These are phyloP conservation scores for Lepidocyrtoides sp. DNA, from an alignment of 2,888 invertebrate genomes.

Conservation along the genomic window DNA sequence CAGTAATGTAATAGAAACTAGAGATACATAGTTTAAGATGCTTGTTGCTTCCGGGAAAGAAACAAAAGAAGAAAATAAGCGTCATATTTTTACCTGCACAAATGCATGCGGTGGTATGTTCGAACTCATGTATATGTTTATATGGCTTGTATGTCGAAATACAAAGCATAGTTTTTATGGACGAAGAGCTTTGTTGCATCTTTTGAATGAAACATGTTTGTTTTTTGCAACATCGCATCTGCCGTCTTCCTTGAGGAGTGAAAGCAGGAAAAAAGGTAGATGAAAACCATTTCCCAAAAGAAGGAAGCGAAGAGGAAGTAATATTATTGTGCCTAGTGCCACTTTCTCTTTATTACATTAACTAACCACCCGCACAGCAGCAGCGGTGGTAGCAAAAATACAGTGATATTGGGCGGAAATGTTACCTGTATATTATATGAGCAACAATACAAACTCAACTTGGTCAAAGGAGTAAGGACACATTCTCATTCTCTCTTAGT, in stretches of 20 bases:
- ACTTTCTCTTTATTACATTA: slow-evolving; percentile 40
- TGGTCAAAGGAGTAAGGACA: too few relatives aligned
- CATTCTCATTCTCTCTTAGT: neutral
- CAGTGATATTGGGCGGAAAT: too few relatives aligned
- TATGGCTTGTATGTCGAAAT: too few relatives aligned
- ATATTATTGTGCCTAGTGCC: slow-evolving; percentile 29
- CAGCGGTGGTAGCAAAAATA: neutral
- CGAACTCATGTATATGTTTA: too few relatives aligned
- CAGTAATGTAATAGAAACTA: neutral
- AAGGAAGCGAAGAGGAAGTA: slow-evolving; percentile 46
- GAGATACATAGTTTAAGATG: neutral
- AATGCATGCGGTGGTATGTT: neutral
- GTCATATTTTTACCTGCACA: neutral
- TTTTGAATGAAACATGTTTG: neutral
- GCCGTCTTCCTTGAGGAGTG: neutral
- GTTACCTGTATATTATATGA: too few relatives aligned
- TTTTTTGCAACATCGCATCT: neutral
- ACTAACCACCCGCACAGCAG: slow-evolving; percentile 24
- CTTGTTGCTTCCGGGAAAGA: slow-evolving; percentile 31
- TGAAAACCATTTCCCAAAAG: slow-evolving; percentile 37
- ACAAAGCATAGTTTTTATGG: too few relatives aligned
- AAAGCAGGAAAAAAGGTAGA: neutral
- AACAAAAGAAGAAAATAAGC: neutral
- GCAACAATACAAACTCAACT: too few relatives aligned
- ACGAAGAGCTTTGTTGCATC: too few relatives aligned